A percentile compares a stretch with the other conserved stretches of the same genome.
phyloP scores from a whole-genome alignment of 2,113 vertebrate species.

The Sebastes fasciatus region DNA sequence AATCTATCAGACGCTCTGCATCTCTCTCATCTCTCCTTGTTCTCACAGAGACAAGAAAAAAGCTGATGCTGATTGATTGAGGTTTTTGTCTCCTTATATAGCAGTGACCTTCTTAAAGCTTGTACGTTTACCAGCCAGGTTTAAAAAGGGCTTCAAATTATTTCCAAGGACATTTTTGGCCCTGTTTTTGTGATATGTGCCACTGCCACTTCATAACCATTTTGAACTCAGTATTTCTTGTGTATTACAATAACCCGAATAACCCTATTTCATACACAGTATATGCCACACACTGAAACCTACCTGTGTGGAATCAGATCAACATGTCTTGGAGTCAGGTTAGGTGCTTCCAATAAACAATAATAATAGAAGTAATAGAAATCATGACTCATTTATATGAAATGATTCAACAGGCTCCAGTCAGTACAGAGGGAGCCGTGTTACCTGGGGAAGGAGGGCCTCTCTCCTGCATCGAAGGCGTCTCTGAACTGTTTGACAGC shows the following conservation, averaged over 20 bases:
- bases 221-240: background rate
- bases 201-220: background rate
- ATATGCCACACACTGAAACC: background rate
- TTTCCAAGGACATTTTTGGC: background rate
- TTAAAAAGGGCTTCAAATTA: background rate
- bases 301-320: background rate
- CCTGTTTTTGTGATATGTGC: too few species aligned
- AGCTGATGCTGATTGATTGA: conserved; percentile 37
- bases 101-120: conserved; percentile 7
- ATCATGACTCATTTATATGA: background rate
- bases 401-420: background rate
- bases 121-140: background rate
- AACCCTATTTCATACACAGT: background rate
- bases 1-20: conserved; percentile 43
- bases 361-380: background rate
- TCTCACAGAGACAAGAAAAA: conserved; percentile 20
- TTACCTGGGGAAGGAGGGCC: conserved; percentile 92
- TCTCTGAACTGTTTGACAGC: conserved; percentile 93
- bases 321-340: background rate
- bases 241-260: background rate
- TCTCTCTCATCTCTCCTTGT: conserved; percentile 43
- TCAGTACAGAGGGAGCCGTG: background rate
- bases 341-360: background rate
- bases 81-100: conserved; percentile 49
- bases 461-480: conserved; percentile 93